phyloP scores from a whole-genome alignment of 2,797 vertebrate genomes.

The Poecile montanus region DNA sequence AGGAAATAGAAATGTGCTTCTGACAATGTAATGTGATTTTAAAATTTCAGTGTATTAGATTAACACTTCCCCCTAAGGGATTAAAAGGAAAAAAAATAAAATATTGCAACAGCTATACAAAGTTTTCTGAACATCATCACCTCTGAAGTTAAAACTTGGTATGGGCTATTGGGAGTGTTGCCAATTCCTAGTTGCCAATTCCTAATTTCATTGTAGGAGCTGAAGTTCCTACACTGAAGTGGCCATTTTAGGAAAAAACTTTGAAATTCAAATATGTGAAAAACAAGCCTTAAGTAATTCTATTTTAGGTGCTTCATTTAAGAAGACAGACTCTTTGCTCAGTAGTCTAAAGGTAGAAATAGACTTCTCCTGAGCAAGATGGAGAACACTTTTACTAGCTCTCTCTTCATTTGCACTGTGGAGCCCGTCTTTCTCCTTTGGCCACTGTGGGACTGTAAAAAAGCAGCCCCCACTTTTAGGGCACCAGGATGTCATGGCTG shows the following conservation, averaged over 20 bases:
- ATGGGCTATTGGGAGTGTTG: background rate
- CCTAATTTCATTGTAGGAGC: background rate
- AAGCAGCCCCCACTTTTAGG: background rate
- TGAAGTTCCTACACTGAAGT: background rate
- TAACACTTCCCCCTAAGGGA: background rate
- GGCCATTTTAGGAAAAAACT: background rate
- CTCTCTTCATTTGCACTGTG: background rate
- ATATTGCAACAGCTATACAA: background rate
- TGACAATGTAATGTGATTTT: slow-evolving; percentile 14
- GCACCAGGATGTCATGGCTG: background rate
- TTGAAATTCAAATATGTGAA: background rate
- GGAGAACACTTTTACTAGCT: background rate
- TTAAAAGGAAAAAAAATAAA: background rate
- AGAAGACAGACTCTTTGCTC: background rate
- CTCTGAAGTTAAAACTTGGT: background rate
- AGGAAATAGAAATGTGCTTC: slow-evolving; percentile 7
- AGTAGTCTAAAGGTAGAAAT: background rate
- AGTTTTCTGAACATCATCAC: background rate
- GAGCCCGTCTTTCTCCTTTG: background rate
- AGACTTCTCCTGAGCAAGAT: background rate
- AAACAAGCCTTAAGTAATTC: background rate
- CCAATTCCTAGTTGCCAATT: background rate
- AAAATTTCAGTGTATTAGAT: slow-evolving; percentile 31
- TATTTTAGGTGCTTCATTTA: background rate
- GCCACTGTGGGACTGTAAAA: background rate